Base-by-base conservation (phyloP, 2,888 invertebrate genomes). In the Embidobia sp. region DNA sequence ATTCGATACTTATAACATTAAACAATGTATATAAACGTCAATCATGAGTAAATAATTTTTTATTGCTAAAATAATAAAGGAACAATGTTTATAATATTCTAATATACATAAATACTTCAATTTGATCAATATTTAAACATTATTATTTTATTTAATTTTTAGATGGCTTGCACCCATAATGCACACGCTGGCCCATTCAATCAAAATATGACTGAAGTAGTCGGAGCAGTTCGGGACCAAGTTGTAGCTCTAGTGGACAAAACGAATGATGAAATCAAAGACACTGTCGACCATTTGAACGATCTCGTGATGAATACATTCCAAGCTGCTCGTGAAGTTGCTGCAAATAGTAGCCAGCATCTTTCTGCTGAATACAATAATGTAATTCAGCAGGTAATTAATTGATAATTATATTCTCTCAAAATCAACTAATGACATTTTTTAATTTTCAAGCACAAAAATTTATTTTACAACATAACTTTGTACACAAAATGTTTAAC, bases 201-300 rank as follows among this genome's bases (percentile, higher is more conserved):
- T 10, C 8, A 35, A 16, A 63, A 72, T 13, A 1, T 37, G 3
- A 42, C 55, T 8, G 46, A 53, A 11, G 22, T 49, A 4, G 16
- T 79, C 4, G 5, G 44, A 0, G 7, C 18, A 1, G 53, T 77
- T 2, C 67, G 76, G 31, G 35, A 78, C 10, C 73, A 59, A 31
- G 31, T 81, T 5, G 59, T 77, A 0, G 33, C 16, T 1, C n/a
- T 79, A 1, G 59, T 81, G 2, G 16, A 78, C n/a, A 59, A 53
- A 7, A 77, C 75, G 5, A 73, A 79, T 8, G 31, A 57, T 0
- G 51, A 67, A 49, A 42, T 82, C 1, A 69, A 44, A 22, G 22
- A 48, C 0, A 59, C 35, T n/a, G 51, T 80, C 0, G 46, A 64
- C 1, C 27, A 72, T 3, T 63, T 76, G 3, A 79, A 80, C 37